Base-by-base conservation (phyloP, 2,113 vertebrate genomes). In the Saccopteryx leptura region DNA sequence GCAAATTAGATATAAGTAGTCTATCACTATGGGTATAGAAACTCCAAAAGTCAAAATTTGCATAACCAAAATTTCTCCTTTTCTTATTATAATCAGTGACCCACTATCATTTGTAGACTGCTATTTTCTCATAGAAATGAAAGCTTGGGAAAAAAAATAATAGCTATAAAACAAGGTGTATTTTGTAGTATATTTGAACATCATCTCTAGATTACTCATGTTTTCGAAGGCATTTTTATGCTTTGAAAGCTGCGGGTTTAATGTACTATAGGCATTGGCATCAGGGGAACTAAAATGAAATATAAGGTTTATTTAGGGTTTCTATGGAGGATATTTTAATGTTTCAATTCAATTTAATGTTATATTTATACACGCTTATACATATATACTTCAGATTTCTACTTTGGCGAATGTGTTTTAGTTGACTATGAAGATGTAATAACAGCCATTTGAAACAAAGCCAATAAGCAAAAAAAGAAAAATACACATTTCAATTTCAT, bases 251-350 rank as follows among this genome's bases (percentile, higher is more conserved):
- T 79, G 9, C 66, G 52, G 31, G 7, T 88, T 97, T 97, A 91
- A 96, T 96, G 48, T 86, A 86, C 65, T 97, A n/a, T 93, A 71
- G 85, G 24, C 75, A 83, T 71, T 93, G 86, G 88, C 63, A 95
- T 88, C 91, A 50, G 9, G 91, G 88, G 93, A 96, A 71, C 52
- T 11, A 82, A 94, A 96, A 92, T 83, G 75, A 96, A 92, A 50
- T 95, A 95, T 71, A 88, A 79, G 31, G 93, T 94, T 96, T 82
- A 96, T 95, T 97, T 96, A 94, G 81, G 28, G 69, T 93, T 96
- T 74, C 82, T 95, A 14, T 91, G 56, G 97, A 97, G 69, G 95
- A 88, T 96, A 66, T 89, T 90, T 92, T 95, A 94, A 95, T 95
- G 88, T 61, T 95, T 94, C 54, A 65, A 1, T 82, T 90, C 31